Percentiles rank a stretch among this genome's conserved stretches.
Conservation (phyloP, 1,140 invertebrate species). For the Leptoteleia sp. region DNA sequence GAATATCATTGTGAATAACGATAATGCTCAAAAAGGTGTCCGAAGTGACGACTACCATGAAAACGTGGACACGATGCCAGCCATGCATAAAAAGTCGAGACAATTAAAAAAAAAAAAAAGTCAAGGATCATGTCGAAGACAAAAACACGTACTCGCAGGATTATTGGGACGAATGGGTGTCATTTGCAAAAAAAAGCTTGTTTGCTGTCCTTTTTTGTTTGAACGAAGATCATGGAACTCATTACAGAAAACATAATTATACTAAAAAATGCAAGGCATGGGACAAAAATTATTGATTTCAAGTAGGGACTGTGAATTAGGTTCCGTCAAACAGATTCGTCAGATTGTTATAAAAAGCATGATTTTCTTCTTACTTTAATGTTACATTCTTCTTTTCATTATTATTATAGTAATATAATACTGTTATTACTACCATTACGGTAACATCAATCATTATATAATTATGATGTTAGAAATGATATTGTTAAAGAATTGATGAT, state of each 20-base stretch:
- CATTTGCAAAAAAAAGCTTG: constrained; percentile 53
- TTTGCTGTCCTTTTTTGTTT: constrained; percentile 53
- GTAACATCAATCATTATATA: no score
- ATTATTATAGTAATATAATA: no score
- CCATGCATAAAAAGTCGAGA: constrained; percentile 69
- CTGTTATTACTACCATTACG: no score
- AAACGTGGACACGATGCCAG: constrained; percentile 72
- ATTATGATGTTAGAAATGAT: no score
- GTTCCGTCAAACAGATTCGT: constrained; percentile 16
- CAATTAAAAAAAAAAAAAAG: constrained; percentile 55
- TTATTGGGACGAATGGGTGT: constrained; percentile 44
- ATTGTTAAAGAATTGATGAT: no score
- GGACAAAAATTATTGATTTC: constrained; percentile 15
- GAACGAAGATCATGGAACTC: constrained; percentile 32
- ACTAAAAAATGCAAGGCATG: constrained; percentile 42
- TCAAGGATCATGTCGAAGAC: constrained; percentile 50
- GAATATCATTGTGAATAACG: constrained; percentile 53
- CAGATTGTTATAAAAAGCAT: constrained; percentile 24
- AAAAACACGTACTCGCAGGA: constrained; percentile 60
- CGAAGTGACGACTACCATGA: constrained; percentile 67
- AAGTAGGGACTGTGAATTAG: constrained; percentile 30
- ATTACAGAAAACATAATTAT: constrained; percentile 47
- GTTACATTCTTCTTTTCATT: no score
- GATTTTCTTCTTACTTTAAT: neutral
- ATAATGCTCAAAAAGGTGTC: constrained; percentile 63